Percentiles rank a stretch among this genome's conserved stretches.
Conservation (phyloP, 2,888 invertebrate genomes). For the Boloria euphrosyne region DNA sequence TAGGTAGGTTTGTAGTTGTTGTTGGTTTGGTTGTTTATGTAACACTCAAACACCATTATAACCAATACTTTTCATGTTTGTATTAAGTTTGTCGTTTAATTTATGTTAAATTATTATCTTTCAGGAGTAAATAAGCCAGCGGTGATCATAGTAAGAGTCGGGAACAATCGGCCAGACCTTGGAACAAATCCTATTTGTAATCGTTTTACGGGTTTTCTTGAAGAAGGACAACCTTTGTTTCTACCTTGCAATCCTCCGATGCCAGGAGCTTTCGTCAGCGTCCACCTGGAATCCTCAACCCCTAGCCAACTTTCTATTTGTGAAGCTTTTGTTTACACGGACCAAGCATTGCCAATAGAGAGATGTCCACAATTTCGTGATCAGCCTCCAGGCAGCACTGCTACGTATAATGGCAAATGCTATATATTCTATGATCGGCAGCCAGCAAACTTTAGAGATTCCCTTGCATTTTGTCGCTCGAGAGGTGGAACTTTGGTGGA, state of each 20-base stretch:
- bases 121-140: conserved; percentile 89
- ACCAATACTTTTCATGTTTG: too few relatives aligned
- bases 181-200: conserved; percentile 96
- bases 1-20: too few relatives aligned
- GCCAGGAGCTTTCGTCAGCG: conserved; percentile 97
- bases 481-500: conserved; percentile 93
- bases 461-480: conserved; percentile 89
- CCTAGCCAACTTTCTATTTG: conserved; percentile 93
- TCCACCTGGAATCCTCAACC: conserved; percentile 90
- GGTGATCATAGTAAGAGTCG: conserved; percentile 93
- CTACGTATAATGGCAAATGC: conserved; percentile 97
- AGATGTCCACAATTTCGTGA: conserved; percentile 96
- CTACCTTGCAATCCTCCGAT: conserved; percentile 96
- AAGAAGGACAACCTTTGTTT: conserved; percentile 95
- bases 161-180: conserved; percentile 95
- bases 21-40: too few relatives aligned
- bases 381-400: conserved; percentile 95
- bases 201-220: conserved; percentile 91
- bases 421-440: conserved; percentile 96
- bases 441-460: conserved; percentile 90
- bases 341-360: conserved; percentile 94
- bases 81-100: neutral
- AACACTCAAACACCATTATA: neutral
- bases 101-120: neutral
- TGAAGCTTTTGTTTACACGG: conserved; percentile 96